Evolutionary conservation across 1,140 invertebrate species (phyloP).

Genomic region (Rhopalosiphum maidis): DNA sequence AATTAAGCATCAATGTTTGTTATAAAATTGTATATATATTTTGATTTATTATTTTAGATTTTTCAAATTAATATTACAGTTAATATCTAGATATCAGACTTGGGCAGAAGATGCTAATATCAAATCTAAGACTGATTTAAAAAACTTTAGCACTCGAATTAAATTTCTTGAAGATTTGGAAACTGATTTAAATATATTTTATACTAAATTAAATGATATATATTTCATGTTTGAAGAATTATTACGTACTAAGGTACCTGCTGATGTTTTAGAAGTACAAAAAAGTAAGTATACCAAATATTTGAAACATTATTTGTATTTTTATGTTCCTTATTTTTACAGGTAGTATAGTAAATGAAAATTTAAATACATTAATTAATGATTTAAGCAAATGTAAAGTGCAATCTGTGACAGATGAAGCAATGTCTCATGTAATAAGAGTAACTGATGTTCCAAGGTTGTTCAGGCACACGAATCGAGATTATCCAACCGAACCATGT

Average conservation of each 20-base stretch:
- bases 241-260: neutral
- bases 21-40: neutral
- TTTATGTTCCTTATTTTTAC: neutral
- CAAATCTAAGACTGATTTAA: constrained; percentile 38
- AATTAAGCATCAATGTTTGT: neutral
- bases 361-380: constrained; percentile 9
- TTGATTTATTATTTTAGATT: constrained; percentile 36
- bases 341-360: constrained; percentile 41
- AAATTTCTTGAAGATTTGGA: constrained; percentile 49
- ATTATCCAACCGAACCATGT: constrained; percentile 50
- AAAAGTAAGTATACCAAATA: constrained; percentile 30
- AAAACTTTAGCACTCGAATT: constrained; percentile 41
- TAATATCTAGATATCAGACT: constrained; percentile 50
- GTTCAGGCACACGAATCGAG: constrained; percentile 51
- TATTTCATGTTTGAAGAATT: constrained; percentile 35
- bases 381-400: constrained; percentile 45
- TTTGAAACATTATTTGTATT: neutral
- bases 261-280: constrained; percentile 5
- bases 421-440: constrained; percentile 51
- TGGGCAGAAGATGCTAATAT: constrained; percentile 36
- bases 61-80: constrained; percentile 49
- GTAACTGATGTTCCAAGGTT: constrained; percentile 53
- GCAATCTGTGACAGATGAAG: constrained; percentile 41
- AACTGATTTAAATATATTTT: constrained; percentile 43
- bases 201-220: constrained; percentile 51